Conservation (phyloP, 2,113 vertebrate species). For the Equus quagga region DNA sequence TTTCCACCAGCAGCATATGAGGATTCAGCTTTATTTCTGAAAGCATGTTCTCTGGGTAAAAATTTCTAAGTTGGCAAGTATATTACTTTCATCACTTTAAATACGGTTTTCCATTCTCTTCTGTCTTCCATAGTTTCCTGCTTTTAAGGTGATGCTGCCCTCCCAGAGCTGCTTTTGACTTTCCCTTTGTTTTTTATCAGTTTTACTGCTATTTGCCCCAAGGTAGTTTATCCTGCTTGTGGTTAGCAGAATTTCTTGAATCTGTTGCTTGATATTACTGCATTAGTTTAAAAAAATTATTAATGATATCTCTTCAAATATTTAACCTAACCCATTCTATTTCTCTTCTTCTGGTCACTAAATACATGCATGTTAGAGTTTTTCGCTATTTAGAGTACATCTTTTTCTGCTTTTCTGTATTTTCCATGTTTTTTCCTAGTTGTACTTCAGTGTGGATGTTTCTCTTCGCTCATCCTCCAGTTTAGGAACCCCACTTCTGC, state of each 20-base stretch:
- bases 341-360: neutral
- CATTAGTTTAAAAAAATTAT: neutral
- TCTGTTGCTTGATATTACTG: neutral
- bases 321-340: neutral
- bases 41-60: neutral
- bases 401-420: neutral
- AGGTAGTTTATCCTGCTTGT: neutral
- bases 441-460: neutral
- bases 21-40: neutral
- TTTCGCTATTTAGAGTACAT: neutral
- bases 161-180: neutral
- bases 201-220: neutral
- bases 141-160: neutral
- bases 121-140: neutral
- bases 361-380: neutral
- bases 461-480: neutral
- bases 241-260: neutral
- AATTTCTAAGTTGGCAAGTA: neutral
- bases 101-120: neutral
- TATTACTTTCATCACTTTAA: slow-evolving; percentile 4
- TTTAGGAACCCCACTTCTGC: neutral
- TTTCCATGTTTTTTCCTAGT: neutral
- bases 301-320: neutral
- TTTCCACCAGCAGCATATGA: neutral
- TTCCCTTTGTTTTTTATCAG: neutral